These are phyloP conservation scores for Drosophila quasianomalipes DNA, from an alignment of 2,888 invertebrate genomes.

Conservation along the genomic window DNA sequence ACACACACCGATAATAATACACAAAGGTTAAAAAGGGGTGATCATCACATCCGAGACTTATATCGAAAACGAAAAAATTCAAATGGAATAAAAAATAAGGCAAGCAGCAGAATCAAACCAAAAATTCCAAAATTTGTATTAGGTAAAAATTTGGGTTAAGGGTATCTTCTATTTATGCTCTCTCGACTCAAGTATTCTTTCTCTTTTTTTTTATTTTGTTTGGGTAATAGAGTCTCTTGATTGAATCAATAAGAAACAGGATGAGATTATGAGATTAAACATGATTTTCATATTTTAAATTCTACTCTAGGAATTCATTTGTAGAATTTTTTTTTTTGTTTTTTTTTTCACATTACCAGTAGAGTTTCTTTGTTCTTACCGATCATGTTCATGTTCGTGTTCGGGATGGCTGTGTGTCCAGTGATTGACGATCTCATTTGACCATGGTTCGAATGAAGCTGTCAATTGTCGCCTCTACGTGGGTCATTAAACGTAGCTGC, in stretches of 20 bases:
- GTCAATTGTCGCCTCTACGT: slow-evolving; percentile 38
- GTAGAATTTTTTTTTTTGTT: neutral
- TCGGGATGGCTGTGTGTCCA: neutral
- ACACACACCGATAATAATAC: neutral
- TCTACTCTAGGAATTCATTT: neutral
- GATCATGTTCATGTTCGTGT: neutral
- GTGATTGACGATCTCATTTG: slow-evolving; percentile 40
- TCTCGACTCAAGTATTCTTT: neutral
- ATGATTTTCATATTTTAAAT: neutral
- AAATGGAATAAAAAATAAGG: slow-evolving; percentile 21
- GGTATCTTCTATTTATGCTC: neutral
- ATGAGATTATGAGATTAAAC: too few species aligned
- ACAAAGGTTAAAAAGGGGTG: slow-evolving; percentile 59
- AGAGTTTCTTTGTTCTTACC: neutral
- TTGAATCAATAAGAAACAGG: neutral
- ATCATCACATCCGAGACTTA: slow-evolving; percentile 43
- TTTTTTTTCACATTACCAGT: neutral
- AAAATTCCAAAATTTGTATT: neutral
- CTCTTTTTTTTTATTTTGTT: neutral
- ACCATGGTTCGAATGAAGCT: slow-evolving; percentile 49
- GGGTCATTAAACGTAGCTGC: slow-evolving; percentile 56
- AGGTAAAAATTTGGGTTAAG: neutral
- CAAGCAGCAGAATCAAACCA: slow-evolving; percentile 17
- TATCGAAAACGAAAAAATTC: slow-evolving; percentile 38
- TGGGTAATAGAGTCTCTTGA: neutral